phyloP scores from a whole-genome alignment of 2,888 invertebrate species.

The Heliconius erato region DNA sequence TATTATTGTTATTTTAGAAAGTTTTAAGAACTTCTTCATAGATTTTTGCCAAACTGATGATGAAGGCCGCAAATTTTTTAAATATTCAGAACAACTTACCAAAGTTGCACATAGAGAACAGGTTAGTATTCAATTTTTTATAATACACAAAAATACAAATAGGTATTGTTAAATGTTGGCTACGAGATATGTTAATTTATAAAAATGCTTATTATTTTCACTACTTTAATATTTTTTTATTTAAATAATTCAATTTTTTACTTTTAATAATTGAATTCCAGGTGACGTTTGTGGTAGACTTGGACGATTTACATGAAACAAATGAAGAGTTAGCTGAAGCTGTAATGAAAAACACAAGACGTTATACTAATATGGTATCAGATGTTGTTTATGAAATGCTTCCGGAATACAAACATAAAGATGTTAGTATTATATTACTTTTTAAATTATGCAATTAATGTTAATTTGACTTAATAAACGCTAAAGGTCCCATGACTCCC shows the following conservation, averaged over 20 bases:
- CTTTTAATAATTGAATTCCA: conserved; percentile 53
- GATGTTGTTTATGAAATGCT: conserved; percentile 96
- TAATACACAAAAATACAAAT: not conserved
- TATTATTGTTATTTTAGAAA: conserved; percentile 83
- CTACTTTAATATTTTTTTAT: not conserved
- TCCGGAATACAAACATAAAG: conserved; percentile 94
- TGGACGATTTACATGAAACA: conserved; percentile 93
- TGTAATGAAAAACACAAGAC: conserved; percentile 92
- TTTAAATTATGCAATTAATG: not conserved
- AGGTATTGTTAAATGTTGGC: no score
- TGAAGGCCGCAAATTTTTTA: conserved; percentile 92
- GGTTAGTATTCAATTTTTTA: conserved; percentile 70
- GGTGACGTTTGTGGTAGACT: conserved; percentile 91
- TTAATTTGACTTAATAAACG: not conserved
- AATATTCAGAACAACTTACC: conserved; percentile 94
- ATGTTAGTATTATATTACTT: conserved; percentile 77
- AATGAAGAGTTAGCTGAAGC: conserved; percentile 92
- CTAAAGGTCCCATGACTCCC: not conserved
- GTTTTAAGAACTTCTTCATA: conserved; percentile 92
- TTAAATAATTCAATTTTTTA: no score
- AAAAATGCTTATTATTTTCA: not conserved
- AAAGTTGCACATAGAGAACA: conserved; percentile 96
- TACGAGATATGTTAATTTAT: no score
- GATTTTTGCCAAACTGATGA: conserved; percentile 92
- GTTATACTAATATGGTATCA: conserved; percentile 93